Evolutionary conservation across 2,113 vertebrate species (phyloP).

Genomic region (Thermophis baileyi): DNA sequence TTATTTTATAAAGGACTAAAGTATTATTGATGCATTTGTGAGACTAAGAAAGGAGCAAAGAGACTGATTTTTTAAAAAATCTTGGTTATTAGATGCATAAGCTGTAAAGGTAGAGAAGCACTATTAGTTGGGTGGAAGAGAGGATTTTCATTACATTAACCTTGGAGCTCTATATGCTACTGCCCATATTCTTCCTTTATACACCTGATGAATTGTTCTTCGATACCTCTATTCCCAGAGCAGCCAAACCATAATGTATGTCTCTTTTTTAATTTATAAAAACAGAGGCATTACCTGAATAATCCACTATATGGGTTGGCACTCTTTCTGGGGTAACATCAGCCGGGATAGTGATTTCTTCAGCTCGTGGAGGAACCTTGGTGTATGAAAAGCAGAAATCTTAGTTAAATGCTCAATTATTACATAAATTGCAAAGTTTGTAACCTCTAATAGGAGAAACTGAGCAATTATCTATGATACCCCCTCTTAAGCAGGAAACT

Average conservation of each 20-base stretch:
- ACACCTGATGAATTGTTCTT: neutral
- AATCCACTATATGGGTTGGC: slow-evolving; percentile 98
- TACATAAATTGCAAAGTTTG: neutral
- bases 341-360: slow-evolving; percentile 97
- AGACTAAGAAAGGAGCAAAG: neutral
- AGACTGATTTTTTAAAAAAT: neutral
- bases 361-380: slow-evolving; percentile 92
- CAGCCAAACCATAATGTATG: neutral
- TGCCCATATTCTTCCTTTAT: neutral
- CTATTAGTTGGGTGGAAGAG: neutral
- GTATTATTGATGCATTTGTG: neutral
- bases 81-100: neutral
- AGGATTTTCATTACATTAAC: neutral
- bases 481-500: neutral
- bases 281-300: slow-evolving; percentile 79
- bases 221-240: neutral
- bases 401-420: neutral
- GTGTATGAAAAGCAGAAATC: slow-evolving; percentile 46
- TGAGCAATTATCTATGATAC: fast-evolving
- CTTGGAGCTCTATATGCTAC: neutral
- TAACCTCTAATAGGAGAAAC: neutral
- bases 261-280: neutral
- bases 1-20: neutral
- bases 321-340: slow-evolving; percentile 97
- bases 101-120: too few relatives aligned